Percentiles rank a stretch among this genome's conserved stretches.
phyloP scores from a whole-genome alignment of 2,888 invertebrate species.

The Drosophila lutescens region DNA sequence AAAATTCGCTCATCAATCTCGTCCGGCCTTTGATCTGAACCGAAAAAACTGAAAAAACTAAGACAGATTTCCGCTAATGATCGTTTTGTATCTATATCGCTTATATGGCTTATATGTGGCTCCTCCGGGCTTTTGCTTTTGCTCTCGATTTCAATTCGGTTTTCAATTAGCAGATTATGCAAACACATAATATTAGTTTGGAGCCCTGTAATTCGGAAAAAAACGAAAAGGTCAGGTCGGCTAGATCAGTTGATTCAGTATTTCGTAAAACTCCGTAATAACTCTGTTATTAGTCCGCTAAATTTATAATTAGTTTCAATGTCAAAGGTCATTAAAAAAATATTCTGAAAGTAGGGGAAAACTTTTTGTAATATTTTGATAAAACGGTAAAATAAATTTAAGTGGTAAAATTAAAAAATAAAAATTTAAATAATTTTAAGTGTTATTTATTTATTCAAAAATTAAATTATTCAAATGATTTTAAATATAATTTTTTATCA shows the following conservation, averaged over 20 bases:
- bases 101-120: not conserved
- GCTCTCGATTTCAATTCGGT: slow-evolving; percentile 34
- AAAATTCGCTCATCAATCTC: slow-evolving; percentile 40
- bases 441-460: too few species aligned
- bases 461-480: too few species aligned
- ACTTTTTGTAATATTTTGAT: not conserved
- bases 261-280: not conserved
- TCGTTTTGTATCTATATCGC: slow-evolving; percentile 3
- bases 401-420: too few species aligned
- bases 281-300: not conserved
- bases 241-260: not conserved
- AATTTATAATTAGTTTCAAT: not conserved
- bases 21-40: slow-evolving; percentile 35
- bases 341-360: not conserved
- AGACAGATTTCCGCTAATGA: slow-evolving; percentile 49
- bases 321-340: not conserved
- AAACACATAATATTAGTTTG: slow-evolving; percentile 3
- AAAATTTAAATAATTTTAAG: too few species aligned
- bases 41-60: slow-evolving; percentile 30
- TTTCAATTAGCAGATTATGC: slow-evolving; percentile 21
- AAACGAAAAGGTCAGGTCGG: slow-evolving; percentile 2
- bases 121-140: slow-evolving; percentile 16
- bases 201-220: not conserved
- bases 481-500: too few species aligned
- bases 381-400: too few species aligned